Evolutionary conservation across 2,888 invertebrate species (phyloP).

Genomic region (Cabera pusaria): DNA sequence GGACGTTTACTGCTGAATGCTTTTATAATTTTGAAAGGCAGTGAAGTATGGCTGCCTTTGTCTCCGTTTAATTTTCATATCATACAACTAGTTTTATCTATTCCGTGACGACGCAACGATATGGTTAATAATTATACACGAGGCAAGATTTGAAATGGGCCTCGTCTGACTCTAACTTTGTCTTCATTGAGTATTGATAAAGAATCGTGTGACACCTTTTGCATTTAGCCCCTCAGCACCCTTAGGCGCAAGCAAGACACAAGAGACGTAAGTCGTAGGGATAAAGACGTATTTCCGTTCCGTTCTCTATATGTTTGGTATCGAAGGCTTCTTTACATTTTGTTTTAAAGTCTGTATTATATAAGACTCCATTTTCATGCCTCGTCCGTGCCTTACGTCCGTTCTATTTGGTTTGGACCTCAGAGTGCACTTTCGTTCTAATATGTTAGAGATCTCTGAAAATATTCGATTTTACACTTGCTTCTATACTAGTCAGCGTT

Average conservation of each 20-base stretch:
- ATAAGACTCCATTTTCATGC: no score
- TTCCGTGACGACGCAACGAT: slow-evolving; percentile 48
- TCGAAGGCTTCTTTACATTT: no score
- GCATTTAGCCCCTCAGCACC: no score
- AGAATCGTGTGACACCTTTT: no score
- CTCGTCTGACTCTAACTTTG: slow-evolving; percentile 21
- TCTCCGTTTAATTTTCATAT: slow-evolving; percentile 33
- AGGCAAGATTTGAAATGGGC: slow-evolving; percentile 21
- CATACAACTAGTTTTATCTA: slow-evolving; percentile 40
- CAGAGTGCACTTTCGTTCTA: slow-evolving; percentile 8
- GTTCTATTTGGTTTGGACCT: no score
- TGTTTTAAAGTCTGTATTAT: no score
- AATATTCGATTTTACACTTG: slow-evolving; percentile 10
- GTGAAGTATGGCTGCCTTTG: slow-evolving; percentile 40
- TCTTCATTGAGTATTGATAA: slow-evolving; percentile 21
- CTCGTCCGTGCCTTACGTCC: no score
- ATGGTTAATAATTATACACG: slow-evolving; percentile 34
- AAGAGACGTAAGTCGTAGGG: no score
- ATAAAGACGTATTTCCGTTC: no score
- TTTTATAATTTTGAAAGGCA: slow-evolving; percentile 43
- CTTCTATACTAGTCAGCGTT: slow-evolving; percentile 3
- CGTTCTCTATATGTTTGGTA: no score
- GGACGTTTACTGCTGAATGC: slow-evolving; percentile 47
- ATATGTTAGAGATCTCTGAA: slow-evolving; percentile 8
- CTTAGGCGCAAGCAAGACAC: no score